These are phyloP conservation scores for Rhinolophus sinicus DNA, from an alignment of 2,113 vertebrate genomes.

Conservation along the genomic window DNA sequence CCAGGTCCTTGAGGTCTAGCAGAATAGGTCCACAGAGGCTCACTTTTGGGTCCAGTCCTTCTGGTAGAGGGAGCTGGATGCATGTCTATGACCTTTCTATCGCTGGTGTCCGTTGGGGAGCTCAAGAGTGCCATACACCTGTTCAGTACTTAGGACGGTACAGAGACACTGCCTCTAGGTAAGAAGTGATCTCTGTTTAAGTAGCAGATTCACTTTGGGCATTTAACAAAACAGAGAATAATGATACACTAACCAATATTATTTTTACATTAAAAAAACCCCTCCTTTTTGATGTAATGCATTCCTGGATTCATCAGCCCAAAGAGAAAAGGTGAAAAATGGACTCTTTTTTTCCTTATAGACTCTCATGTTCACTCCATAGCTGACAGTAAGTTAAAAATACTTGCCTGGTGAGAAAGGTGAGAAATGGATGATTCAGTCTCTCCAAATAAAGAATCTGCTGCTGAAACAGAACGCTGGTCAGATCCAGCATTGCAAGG, in stretches of 20 bases:
- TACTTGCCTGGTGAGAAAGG: constrained; percentile 73
- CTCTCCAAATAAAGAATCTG: constrained; percentile 67
- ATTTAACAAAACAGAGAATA: constrained; percentile 21
- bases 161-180: not conserved
- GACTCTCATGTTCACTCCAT: constrained; percentile 41
- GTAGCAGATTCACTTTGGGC: not conserved
- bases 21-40: not conserved
- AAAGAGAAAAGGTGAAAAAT: constrained; percentile 47
- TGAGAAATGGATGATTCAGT: constrained; percentile 79
- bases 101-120: not conserved
- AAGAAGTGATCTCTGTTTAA: not conserved
- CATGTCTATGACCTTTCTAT: not conserved
- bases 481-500: not conserved
- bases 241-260: not conserved
- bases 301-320: constrained; percentile 31
- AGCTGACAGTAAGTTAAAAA: constrained; percentile 75
- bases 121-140: not conserved
- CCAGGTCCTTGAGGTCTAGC: not conserved
- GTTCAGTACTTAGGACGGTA: not conserved
- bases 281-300: not conserved
- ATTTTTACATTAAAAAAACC: constrained; percentile 10
- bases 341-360: constrained; percentile 34
- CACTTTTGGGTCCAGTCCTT: not conserved
- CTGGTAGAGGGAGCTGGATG: not conserved
- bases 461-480: constrained; percentile 39